Base-by-base conservation (phyloP, 2,797 vertebrate genomes). In the Manis crassicaudata region DNA sequence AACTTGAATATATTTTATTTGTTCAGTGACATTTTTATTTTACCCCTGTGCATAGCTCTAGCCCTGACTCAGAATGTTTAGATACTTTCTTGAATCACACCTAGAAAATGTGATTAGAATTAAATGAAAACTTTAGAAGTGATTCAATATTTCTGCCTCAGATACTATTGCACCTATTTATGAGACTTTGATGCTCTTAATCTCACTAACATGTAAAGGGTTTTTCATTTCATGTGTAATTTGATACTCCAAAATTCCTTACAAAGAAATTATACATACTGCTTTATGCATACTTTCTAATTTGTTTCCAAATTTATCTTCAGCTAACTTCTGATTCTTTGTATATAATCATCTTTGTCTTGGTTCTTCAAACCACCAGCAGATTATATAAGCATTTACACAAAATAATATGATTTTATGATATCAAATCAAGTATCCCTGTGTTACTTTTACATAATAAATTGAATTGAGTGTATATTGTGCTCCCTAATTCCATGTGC, bases 1-100 rank as follows among this genome's bases (percentile, higher is more conserved):
- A 95, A 93, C 46, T 62, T 83, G 40, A 92, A 90, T 93, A 70
- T 85, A 94, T 77, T 96, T 95, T 37, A 46, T 13, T 95, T 87
- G 17, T 94, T 94, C 35, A 16, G 40, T 27, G 54, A 84, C 75
- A 84, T 89, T 96, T 96, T 97, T 96, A 97, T 90, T 95, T 95
- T 92, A 73, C 58, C 4, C 23, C 37, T 93, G 52, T 81, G 77
- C 8, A 32, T 1, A 89, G 27, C 18, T 90, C n/a, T 89, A 68
- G 13, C 10, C 5, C n/a, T 68, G 72, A 90, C 37, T 85, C 21
- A 70, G 25, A 46, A 72, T 72, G 87, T 91, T 86, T 56, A 89
- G 46, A n/a, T 65, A 88, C 20, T 76, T 83, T 96, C 35, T 95
- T 86, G 32, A 90, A 50, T 81, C 32, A 56, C 21, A 92, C 81